Evolutionary conservation across 2,888 invertebrate species (phyloP).

Genomic region (Colostygia pectinataria): DNA sequence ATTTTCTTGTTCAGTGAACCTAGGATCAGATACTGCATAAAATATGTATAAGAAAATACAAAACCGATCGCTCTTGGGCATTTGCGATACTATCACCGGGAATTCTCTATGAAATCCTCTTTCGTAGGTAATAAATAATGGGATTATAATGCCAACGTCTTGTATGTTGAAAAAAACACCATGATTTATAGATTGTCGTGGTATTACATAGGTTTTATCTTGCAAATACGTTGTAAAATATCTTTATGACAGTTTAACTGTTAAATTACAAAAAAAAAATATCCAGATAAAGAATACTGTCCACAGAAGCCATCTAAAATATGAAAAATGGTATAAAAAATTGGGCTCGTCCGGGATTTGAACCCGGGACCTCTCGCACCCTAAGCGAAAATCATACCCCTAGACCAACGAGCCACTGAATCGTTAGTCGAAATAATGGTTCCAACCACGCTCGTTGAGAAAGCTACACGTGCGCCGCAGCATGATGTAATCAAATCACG

Average conservation of each 20-base stretch:
- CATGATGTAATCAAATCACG: constrained; percentile 19
- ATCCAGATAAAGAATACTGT: too few relatives aligned
- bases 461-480: constrained; percentile 9
- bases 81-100: not conserved
- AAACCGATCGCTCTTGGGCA: constrained; percentile 14
- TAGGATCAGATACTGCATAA: constrained; percentile 22
- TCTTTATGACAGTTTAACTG: too few relatives aligned
- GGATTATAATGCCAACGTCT: too few relatives aligned
- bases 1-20: constrained; percentile 33
- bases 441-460: not conserved
- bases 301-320: too few relatives aligned
- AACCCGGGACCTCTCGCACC: constrained; percentile 83
- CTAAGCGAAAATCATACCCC: constrained; percentile 84
- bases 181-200: too few relatives aligned
- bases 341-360: constrained; percentile 84
- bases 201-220: too few relatives aligned
- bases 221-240: too few relatives aligned
- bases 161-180: too few relatives aligned
- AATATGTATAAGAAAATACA: constrained; percentile 22
- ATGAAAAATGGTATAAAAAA: constrained; percentile 28
- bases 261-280: too few relatives aligned
- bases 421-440: constrained; percentile 13
- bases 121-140: too few relatives aligned
- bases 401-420: constrained; percentile 79
- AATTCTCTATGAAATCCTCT: not conserved